Conservation (phyloP, 2,888 invertebrate genomes). For the Metalampra italica region DNA sequence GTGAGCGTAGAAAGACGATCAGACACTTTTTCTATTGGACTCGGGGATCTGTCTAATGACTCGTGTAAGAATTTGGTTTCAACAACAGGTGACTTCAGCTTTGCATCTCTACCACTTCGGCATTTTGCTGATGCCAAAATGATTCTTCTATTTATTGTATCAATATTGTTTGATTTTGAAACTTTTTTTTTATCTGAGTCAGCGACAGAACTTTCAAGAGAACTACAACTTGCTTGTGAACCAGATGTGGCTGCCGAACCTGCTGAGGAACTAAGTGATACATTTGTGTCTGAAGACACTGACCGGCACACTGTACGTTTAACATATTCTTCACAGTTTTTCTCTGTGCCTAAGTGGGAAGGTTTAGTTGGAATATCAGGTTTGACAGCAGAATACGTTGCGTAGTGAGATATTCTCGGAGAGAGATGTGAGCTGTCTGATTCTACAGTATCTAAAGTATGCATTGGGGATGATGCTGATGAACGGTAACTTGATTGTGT, state of each 20-base stretch:
- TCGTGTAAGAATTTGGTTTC: slow-evolving; percentile 85
- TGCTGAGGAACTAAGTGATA: slow-evolving; percentile 83
- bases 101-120: slow-evolving; percentile 87
- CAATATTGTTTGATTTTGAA: slow-evolving; percentile 87
- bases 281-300: slow-evolving; percentile 85
- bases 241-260: slow-evolving; percentile 86
- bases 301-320: slow-evolving; percentile 82
- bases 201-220: slow-evolving; percentile 80
- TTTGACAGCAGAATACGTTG: slow-evolving; percentile 62
- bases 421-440: slow-evolving; percentile 75
- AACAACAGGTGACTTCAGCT: slow-evolving; percentile 84
- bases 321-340: slow-evolving; percentile 63
- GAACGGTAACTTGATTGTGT: slow-evolving; percentile 89
- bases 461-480: slow-evolving; percentile 86
- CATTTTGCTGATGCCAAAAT: slow-evolving; percentile 92
- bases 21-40: slow-evolving; percentile 69
- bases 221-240: slow-evolving; percentile 84
- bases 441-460: slow-evolving; percentile 79
- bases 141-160: slow-evolving; percentile 91
- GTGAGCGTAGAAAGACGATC: slow-evolving; percentile 77
- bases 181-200: slow-evolving; percentile 83
- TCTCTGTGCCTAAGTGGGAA: slow-evolving; percentile 32
- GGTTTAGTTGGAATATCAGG: slow-evolving; percentile 59
- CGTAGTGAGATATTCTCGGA: slow-evolving; percentile 60
- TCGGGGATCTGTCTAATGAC: slow-evolving; percentile 68